Percentiles rank a stretch among this genome's conserved stretches.
phyloP scores from a whole-genome alignment of 2,888 invertebrate species.

The Timema podura region DNA sequence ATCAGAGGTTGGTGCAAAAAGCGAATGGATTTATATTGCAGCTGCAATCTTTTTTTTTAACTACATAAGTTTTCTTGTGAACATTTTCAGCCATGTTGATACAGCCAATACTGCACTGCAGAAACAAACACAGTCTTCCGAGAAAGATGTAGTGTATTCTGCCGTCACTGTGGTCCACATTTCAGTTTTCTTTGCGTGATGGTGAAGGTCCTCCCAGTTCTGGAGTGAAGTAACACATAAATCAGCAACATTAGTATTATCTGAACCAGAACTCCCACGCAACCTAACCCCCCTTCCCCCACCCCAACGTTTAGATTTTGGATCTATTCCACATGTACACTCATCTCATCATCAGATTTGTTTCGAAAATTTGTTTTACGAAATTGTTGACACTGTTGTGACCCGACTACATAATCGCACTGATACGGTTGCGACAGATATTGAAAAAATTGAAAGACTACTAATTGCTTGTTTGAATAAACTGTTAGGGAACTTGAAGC shows the following conservation, averaged over 20 bases:
- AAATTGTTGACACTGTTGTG: neutral
- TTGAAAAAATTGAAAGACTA: neutral
- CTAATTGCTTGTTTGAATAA: neutral
- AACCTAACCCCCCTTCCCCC: neutral
- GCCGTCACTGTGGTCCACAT: neutral
- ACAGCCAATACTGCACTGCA: neutral
- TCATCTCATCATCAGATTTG: neutral
- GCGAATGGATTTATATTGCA: neutral
- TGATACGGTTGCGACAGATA: neutral
- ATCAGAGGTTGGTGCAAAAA: too few relatives aligned
- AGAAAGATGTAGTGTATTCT: too few relatives aligned
- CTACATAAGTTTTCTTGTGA: neutral
- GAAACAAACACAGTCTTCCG: neutral
- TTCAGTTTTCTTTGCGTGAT: neutral
- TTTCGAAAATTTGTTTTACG: neutral
- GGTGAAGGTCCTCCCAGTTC: too few relatives aligned
- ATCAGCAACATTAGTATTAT: neutral
- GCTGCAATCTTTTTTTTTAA: neutral
- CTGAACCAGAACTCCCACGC: neutral
- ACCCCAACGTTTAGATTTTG: neutral
- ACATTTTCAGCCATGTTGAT: conserved; percentile 1
- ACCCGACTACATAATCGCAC: neutral
- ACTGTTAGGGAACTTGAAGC: too few relatives aligned
- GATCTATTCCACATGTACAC: neutral
- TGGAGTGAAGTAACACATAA: neutral